phyloP scores from a whole-genome alignment of 2,797 vertebrate species.

The Helostoma temminkii region DNA sequence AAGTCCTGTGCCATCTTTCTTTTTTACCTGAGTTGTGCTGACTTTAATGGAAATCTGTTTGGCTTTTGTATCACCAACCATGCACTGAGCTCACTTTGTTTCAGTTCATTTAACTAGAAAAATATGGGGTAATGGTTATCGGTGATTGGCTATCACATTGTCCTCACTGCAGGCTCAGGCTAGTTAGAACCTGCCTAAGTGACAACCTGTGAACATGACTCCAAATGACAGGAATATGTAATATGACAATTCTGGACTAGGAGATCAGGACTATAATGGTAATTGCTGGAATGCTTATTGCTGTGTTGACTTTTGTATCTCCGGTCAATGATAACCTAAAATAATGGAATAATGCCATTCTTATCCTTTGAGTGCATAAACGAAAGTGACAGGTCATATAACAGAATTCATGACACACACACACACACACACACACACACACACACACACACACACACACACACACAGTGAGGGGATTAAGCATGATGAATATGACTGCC shows the following conservation, averaged over 20 bases:
- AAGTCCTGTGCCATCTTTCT: no score
- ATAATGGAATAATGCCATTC: not conserved
- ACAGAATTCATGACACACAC: not conserved
- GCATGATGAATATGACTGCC: not conserved
- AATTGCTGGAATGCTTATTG: not conserved
- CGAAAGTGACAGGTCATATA: not conserved
- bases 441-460: no score
- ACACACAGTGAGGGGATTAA: not conserved
- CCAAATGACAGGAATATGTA: not conserved
- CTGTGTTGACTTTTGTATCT: not conserved
- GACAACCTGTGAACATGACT: not conserved
- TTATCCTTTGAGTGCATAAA: not conserved
- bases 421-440: not conserved
- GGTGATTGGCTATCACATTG: not conserved
- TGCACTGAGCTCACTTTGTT: not conserved
- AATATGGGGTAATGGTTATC: no score
- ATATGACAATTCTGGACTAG: not conserved
- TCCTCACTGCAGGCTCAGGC: no score
- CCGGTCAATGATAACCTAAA: not conserved
- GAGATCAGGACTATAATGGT: not conserved
- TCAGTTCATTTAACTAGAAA: not conserved
- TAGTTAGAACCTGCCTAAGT: no score
- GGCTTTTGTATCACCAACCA: no score
- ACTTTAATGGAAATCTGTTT: no score
- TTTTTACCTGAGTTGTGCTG: no score